Base-by-base conservation (phyloP, 2,888 invertebrate species). In the Odontocolon sp. region DNA sequence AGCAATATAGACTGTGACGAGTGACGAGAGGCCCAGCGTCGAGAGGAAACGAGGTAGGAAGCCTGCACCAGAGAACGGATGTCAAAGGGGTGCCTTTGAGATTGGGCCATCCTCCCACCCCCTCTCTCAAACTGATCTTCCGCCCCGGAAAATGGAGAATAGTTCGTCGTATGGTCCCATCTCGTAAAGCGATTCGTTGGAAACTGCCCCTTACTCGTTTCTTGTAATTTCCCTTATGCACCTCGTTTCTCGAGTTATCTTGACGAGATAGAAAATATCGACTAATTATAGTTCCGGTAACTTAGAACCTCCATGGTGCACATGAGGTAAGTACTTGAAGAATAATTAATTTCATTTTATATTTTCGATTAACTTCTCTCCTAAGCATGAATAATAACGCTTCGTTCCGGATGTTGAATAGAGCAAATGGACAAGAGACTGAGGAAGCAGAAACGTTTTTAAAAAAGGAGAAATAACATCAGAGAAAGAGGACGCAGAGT, bases 331-430 rank as follows among this genome's bases (percentile, higher is more conserved):
- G n/a, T n/a, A n/a, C n/a, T n/a, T n/a, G n/a, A n/a, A n/a, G n/a
- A n/a, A 28, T 31, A 38, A 16, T 18, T n/a, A 11, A 21, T 26
- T 6, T 26, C 11, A 1, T 64, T 0, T 50, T 18, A 28, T 16
- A 21, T 52, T 54, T 28, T 23, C 11, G 38, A n/a, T 11, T 23
- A 9, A 38, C 11, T 54, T 54, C 40, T 28, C 42, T 14, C 81
- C 79, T 79, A 78, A 82, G 83, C 84, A 84, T 84, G 85, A 86
- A 84, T 86, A 87, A 88, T 87, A 86, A 86, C 82, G 83, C 85
- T 86, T n/a, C n/a, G n/a, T n/a, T 86, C 85, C 84, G 85, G 85
- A 86, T 83, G 84, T 87, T 86, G 83, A 86, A 85, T 83, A 82
- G 68, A 70, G 66, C 69, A 52, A 61, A 52, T 61, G 52, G 70